Evolutionary conservation across 2,113 vertebrate species (phyloP).

Genomic region (Spea multiplicata): DNA sequence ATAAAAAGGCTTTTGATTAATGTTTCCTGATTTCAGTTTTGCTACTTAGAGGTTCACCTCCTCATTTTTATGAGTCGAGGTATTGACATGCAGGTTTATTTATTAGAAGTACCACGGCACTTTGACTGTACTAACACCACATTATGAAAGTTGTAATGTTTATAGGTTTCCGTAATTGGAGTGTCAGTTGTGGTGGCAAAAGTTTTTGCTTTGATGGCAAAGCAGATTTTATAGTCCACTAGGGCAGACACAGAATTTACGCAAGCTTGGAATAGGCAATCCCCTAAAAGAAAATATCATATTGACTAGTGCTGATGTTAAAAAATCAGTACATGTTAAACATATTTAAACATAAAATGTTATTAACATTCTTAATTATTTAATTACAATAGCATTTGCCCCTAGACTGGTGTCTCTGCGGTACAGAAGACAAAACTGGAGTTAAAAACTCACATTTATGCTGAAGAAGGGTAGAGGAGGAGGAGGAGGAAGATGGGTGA

Average conservation of each 20-base stretch:
- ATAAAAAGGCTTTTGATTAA: slow-evolving; percentile 40
- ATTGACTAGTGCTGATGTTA: too few relatives aligned
- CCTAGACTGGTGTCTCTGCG: too few relatives aligned
- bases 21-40: slow-evolving; percentile 40
- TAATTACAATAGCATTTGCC: too few relatives aligned
- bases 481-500: too few relatives aligned
- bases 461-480: too few relatives aligned
- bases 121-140: slow-evolving; percentile 30
- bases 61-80: slow-evolving; percentile 42
- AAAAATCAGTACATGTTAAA: too few relatives aligned
- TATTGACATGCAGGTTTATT: slow-evolving; percentile 45
- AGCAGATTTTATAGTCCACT: slow-evolving; percentile 17
- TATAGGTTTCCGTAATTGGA: slow-evolving; percentile 29
- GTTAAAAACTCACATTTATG: too few relatives aligned
- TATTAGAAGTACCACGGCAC: slow-evolving; percentile 41
- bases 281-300: background rate
- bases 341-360: too few relatives aligned
- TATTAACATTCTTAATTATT: too few relatives aligned
- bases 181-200: slow-evolving; percentile 24
- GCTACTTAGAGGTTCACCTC: slow-evolving; percentile 30
- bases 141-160: slow-evolving; percentile 23
- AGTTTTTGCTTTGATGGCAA: slow-evolving; percentile 8
- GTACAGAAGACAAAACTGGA: too few relatives aligned
- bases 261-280: slow-evolving; percentile 7
- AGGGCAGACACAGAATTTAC: background rate